phyloP scores from a whole-genome alignment of 2,797 vertebrate genomes.

The Cheirogaleus major region DNA sequence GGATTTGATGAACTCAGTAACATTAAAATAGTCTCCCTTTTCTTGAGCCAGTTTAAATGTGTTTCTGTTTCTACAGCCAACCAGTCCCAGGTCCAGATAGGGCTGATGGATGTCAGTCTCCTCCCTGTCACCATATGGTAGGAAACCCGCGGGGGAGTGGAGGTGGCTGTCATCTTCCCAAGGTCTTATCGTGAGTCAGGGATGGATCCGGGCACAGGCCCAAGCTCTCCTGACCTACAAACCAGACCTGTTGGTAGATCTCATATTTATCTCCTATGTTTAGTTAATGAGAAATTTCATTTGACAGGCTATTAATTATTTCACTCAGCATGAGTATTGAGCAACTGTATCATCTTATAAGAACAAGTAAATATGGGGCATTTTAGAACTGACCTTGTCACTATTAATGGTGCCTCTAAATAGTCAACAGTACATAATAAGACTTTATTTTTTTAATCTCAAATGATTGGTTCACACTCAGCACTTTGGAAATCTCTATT shows the following conservation, averaged over 20 bases:
- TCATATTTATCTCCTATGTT: not conserved
- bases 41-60: not conserved
- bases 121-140: not conserved
- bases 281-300: conserved; percentile 9
- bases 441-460: not conserved
- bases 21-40: not conserved
- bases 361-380: not conserved
- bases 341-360: not conserved
- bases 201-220: not conserved
- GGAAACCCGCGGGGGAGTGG: accelerated
- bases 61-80: not conserved
- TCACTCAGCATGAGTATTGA: conserved; percentile 27
- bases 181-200: not conserved
- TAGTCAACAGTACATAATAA: not conserved
- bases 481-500: not conserved
- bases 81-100: not conserved
- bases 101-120: not conserved
- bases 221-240: not conserved
- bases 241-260: not conserved
- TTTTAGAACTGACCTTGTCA: not conserved
- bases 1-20: not conserved
- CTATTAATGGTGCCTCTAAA: not conserved
- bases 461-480: not conserved
- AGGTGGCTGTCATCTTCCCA: no score
- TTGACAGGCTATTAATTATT: conserved; percentile 35